Percentiles rank a stretch among this genome's conserved stretches.
Conservation (phyloP, 2,888 invertebrate genomes). For the Glyphotaelius pellucidus region DNA sequence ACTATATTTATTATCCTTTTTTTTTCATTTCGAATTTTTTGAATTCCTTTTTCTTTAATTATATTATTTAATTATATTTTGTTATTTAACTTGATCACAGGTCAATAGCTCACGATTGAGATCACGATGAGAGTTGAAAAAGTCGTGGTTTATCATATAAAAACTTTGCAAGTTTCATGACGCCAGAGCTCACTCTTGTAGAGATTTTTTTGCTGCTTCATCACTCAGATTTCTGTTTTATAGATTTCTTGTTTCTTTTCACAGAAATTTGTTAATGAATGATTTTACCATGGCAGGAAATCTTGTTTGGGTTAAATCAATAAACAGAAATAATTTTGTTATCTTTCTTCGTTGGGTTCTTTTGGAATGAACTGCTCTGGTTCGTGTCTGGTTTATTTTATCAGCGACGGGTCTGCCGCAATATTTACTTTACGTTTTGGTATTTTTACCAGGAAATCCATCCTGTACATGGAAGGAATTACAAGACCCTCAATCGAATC, state of each 20-base stretch:
- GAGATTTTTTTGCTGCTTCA: too few relatives aligned
- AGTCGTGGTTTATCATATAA: not conserved
- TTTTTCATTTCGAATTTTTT: not conserved
- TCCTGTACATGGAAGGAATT: not conserved
- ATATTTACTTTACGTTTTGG: constrained; percentile 1
- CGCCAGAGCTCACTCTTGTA: not conserved
- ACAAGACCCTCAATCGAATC: constrained; percentile 2
- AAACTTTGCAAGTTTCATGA: not conserved
- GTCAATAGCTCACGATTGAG: not conserved
- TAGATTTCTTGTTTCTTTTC: not conserved
- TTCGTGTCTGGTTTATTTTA: constrained; percentile 38
- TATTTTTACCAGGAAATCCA: constrained; percentile 39
- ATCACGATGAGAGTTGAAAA: not conserved
- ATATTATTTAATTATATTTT: not conserved
- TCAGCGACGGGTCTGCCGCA: constrained; percentile 9
- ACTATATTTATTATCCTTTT: not conserved
- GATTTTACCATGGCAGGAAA: not conserved
- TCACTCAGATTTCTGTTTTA: not conserved
- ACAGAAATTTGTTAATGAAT: constrained; percentile 2
- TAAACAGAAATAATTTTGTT: not conserved
- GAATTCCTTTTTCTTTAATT: not conserved
- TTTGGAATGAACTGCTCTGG: not conserved
- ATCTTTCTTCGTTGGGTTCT: not conserved
- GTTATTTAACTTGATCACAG: too few relatives aligned
- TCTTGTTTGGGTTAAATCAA: not conserved